phyloP scores from a whole-genome alignment of 2,888 invertebrate genomes.

The Odiellus spinosus region DNA sequence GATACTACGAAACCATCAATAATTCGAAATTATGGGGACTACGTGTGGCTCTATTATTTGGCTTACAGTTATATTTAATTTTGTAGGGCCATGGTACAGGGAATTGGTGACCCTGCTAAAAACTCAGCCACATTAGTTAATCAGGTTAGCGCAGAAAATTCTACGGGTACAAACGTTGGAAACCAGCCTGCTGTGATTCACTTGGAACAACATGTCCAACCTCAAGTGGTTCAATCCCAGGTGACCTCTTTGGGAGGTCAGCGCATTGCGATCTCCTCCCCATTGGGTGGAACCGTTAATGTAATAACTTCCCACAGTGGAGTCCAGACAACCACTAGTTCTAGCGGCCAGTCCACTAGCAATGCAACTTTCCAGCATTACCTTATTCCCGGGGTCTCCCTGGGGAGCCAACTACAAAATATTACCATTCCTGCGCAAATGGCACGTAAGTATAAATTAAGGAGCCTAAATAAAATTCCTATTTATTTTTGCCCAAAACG shows the following conservation, averaged over 20 bases:
- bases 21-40: too few species aligned
- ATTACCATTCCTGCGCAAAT: slow-evolving; percentile 13
- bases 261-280: background rate
- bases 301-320: background rate
- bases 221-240: background rate
- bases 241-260: background rate
- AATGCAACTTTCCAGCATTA: slow-evolving; percentile 9
- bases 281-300: background rate
- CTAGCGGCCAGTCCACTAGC: slow-evolving; percentile 2
- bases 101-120: slow-evolving; percentile 11
- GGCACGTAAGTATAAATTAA: slow-evolving; percentile 8
- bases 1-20: too few species aligned
- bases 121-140: too few species aligned
- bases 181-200: too few species aligned
- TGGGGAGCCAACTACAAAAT: slow-evolving; percentile 13
- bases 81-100: slow-evolving; percentile 22
- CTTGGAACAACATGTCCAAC: too few species aligned
- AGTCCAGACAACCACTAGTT: slow-evolving; percentile 4
- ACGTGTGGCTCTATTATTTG: too few species aligned
- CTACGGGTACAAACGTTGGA: too few species aligned
- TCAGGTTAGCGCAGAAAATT: too few species aligned
- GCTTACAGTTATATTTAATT: slow-evolving; percentile 18
- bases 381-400: slow-evolving; percentile 7
- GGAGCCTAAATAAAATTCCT: too few species aligned
- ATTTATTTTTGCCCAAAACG: too few species aligned